Conservation (phyloP, 2,888 invertebrate species). For the Eristalis intricaria region DNA sequence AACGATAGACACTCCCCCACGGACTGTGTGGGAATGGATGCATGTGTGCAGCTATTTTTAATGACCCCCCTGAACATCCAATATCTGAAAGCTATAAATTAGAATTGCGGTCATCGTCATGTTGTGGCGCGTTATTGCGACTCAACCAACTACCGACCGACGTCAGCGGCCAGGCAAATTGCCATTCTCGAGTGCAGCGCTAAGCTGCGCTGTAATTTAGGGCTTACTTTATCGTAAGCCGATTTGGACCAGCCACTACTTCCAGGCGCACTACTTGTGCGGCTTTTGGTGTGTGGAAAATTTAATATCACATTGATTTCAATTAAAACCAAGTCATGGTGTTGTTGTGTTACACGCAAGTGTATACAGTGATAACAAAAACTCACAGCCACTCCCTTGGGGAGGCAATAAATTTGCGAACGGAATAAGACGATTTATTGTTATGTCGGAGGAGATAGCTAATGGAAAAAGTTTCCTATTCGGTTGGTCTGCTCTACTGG, state of each 20-base stretch:
- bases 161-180: not conserved
- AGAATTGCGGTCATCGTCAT: constrained; percentile 61
- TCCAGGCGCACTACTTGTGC: not conserved
- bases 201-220: constrained; percentile 64
- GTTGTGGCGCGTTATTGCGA: constrained; percentile 45
- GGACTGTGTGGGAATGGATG: not conserved
- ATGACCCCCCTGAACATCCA: constrained; percentile 60
- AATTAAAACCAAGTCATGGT: constrained; percentile 61
- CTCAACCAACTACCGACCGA: constrained; percentile 31
- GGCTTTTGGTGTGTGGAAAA: constrained; percentile 34
- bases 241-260: constrained; percentile 31
- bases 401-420: constrained; percentile 58
- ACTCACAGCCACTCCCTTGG: constrained; percentile 8
- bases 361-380: constrained; percentile 40
- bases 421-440: constrained; percentile 67
- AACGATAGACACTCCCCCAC: not conserved
- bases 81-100: constrained; percentile 65
- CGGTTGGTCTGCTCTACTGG: constrained; percentile 12
- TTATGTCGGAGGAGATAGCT: constrained; percentile 43
- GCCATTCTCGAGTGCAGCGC: constrained; percentile 35
- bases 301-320: constrained; percentile 67
- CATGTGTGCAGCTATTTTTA: constrained; percentile 37
- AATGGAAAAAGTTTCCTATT: constrained; percentile 66
- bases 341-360: not conserved
- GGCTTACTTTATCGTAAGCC: constrained; percentile 63